Evolutionary conservation across 1,140 invertebrate genomes (phyloP).

Genomic region (Cyclargus thomasi): DNA sequence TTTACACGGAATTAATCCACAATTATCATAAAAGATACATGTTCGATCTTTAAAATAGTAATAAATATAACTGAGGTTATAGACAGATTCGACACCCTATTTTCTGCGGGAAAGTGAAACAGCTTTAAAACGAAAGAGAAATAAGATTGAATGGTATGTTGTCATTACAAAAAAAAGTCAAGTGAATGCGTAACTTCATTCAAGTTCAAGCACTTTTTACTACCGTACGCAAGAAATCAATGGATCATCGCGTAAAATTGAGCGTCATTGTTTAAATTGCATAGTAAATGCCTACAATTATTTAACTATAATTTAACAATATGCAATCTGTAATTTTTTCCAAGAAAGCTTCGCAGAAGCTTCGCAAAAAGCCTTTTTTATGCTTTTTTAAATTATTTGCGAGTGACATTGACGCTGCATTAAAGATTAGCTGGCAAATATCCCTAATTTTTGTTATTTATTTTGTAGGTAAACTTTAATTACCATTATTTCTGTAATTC

Average conservation of each 20-base stretch:
- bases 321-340: neutral
- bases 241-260: neutral
- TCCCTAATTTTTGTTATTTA: too few species aligned
- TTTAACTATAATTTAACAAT: neutral
- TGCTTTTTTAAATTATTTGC: too few species aligned
- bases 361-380: too few species aligned
- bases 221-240: neutral
- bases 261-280: neutral
- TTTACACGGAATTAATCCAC: slow-evolving; percentile 68
- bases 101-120: slow-evolving; percentile 75
- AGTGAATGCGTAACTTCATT: slow-evolving; percentile 26
- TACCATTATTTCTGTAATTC: too few species aligned
- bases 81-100: slow-evolving; percentile 76
- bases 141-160: slow-evolving; percentile 55
- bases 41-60: slow-evolving; percentile 73
- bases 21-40: slow-evolving; percentile 76
- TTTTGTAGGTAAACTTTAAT: too few species aligned
- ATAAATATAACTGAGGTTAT: slow-evolving; percentile 74
- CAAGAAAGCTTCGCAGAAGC: neutral
- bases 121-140: slow-evolving; percentile 71
- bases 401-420: too few species aligned
- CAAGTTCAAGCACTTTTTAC: neutral
- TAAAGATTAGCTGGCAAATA: too few species aligned
- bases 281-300: neutral
- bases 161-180: slow-evolving; percentile 42